Evolutionary conservation across 1,140 invertebrate species (phyloP).

Genomic region (Drosophila burlai): DNA sequence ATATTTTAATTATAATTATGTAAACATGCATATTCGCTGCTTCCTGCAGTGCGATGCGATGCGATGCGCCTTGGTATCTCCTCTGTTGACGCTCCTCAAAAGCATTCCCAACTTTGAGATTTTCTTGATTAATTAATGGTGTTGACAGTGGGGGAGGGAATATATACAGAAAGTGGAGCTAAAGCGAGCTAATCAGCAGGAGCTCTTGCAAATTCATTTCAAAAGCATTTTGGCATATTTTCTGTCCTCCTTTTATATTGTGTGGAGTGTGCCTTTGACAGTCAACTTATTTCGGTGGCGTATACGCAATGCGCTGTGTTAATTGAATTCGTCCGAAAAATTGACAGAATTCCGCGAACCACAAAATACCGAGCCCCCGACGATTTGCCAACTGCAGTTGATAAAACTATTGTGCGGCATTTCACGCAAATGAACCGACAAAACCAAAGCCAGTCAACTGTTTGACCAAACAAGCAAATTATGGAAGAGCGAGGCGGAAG

Average conservation of each 20-base stretch:
- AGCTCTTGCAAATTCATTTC: conserved; percentile 20
- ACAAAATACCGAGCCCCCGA: conserved; percentile 8
- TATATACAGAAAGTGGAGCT: too few species aligned
- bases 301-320: conserved; percentile 39
- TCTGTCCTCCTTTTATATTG: background rate
- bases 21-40: conserved; percentile 52
- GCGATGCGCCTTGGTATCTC: conserved; percentile 7
- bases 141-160: background rate
- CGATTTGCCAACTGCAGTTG: conserved; percentile 27
- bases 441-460: conserved; percentile 67
- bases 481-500: conserved; percentile 21
- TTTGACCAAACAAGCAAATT: conserved; percentile 67
- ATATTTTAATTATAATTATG: conserved; percentile 69
- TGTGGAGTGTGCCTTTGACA: conserved; percentile 3
- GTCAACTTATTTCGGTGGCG: conserved; percentile 29
- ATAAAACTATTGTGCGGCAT: conserved; percentile 48
- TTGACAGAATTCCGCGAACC: conserved; percentile 35
- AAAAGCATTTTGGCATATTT: conserved; percentile 5
- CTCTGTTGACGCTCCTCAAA: conserved; percentile 41
- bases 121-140: conserved; percentile 53
- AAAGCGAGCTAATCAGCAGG: conserved; percentile 34
- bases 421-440: conserved; percentile 38
- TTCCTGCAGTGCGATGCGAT: conserved; percentile 1
- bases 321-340: conserved; percentile 60
- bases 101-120: conserved; percentile 65